These are phyloP conservation scores for Drosophila nikananu DNA, from an alignment of 1,140 invertebrate species.

Conservation along the genomic window DNA sequence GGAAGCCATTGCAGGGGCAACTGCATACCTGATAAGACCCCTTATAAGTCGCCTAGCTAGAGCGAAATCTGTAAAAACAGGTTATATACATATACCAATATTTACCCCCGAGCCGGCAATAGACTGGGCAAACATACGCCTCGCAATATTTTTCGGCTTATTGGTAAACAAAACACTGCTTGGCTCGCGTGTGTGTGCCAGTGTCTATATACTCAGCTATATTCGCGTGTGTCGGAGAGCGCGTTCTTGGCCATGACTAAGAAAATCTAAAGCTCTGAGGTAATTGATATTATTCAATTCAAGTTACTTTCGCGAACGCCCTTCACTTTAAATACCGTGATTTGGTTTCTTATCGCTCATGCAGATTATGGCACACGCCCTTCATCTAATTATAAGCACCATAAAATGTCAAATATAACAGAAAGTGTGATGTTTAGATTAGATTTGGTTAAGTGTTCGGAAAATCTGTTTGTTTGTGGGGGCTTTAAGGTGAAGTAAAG, in stretches of 20 bases:
- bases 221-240: slow-evolving; percentile 8
- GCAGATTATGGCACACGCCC: slow-evolving; percentile 19
- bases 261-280: slow-evolving; percentile 23
- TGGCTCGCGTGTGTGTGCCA: background rate
- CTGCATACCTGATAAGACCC: slow-evolving; percentile 13
- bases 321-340: slow-evolving; percentile 15
- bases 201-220: slow-evolving; percentile 1
- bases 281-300: slow-evolving; percentile 21
- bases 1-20: background rate
- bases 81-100: slow-evolving; percentile 11
- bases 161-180: slow-evolving; percentile 51
- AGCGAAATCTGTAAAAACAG: slow-evolving; percentile 48
- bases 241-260: slow-evolving; percentile 34
- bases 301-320: slow-evolving; percentile 16
- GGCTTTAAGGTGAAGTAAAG: background rate
- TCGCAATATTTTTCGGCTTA: slow-evolving; percentile 42
- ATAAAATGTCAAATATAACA: slow-evolving; percentile 8
- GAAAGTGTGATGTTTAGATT: background rate
- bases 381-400: slow-evolving; percentile 1
- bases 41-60: slow-evolving; percentile 5
- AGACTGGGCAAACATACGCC: slow-evolving; percentile 15
- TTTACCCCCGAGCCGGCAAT: slow-evolving; percentile 43
- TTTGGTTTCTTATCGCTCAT: slow-evolving; percentile 24
- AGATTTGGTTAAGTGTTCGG: background rate
- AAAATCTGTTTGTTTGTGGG: background rate